phyloP scores from a whole-genome alignment of 2,113 vertebrate genomes.

The Galeopterus variegatus region DNA sequence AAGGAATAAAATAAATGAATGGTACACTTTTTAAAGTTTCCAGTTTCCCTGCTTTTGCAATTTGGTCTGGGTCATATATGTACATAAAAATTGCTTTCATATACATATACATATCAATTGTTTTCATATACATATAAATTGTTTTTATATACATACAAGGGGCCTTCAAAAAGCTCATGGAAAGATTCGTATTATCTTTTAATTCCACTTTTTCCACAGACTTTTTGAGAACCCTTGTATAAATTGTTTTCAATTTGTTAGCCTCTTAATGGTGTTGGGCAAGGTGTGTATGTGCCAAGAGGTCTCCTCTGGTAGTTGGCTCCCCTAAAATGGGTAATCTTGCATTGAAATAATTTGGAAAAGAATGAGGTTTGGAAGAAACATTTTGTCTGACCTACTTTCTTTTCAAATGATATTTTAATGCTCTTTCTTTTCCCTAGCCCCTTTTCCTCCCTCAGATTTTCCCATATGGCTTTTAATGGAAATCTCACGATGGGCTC shows the following conservation, averaged over 20 bases:
- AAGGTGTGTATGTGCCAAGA: neutral
- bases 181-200: too few species aligned
- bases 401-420: conserved; percentile 41
- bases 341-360: neutral
- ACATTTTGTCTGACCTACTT: conserved; percentile 42
- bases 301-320: neutral
- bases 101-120: neutral
- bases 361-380: neutral
- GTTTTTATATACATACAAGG: neutral
- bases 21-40: neutral
- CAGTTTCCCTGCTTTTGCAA: neutral
- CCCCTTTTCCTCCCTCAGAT: neutral
- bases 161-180: too few species aligned
- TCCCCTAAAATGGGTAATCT: neutral
- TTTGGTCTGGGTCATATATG: neutral
- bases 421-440: neutral
- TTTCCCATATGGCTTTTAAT: conserved; percentile 8
- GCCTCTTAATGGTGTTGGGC: neutral
- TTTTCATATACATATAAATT: neutral
- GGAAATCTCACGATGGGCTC: neutral
- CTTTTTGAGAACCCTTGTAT: neutral
- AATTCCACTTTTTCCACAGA: too few species aligned
- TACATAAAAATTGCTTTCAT: conserved; percentile 4
- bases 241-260: neutral
- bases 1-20: conserved; percentile 37